Evolutionary conservation across 2,797 vertebrate species (phyloP), one percentile per base, ranked within the genome.

Genomic region (Paedocypris micromegethes): DNA sequence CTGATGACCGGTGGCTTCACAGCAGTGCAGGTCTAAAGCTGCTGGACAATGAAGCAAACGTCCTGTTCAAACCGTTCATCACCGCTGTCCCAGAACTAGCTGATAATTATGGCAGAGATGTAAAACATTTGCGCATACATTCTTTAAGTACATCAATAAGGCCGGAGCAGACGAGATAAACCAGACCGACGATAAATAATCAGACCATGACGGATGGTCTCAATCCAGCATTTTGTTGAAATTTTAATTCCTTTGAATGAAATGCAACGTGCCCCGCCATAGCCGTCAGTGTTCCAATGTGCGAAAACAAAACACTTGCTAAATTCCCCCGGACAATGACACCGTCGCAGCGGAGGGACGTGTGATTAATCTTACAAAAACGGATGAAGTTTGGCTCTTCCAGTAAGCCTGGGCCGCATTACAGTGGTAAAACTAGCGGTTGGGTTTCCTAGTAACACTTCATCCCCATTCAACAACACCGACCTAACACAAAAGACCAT

Each of bases 161-260:
- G 64, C 76, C 77, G 68, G 75, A 79, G 71, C 77, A 71, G 78
- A 83, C 78, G 77, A 68, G 68, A 75, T 80, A 66, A 72, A 81
- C 72, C 69, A 73, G 67, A 9, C 23, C 23, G 23, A 23, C 23
- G 23, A 71, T 88, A 83, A 89, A 88, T 86, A 86, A 85, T 73
- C 74, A 84, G 84, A 86, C 87, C 84, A 84, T 78, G 76, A 50
- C 63, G 75, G 76, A 81, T 82, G 81, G 73, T 83, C 72, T 78
- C 65, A 58, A 77, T 78, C 57, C 64, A 50, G 55, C 45, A 58
- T 67, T 5, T 52, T 77, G 72, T 61, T 39, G 64, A 55, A 68
- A 75, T 8, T 73, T 68, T 63, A 78, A 46, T 38, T 62, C 46
- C 45, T 23, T 39, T 39, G 45, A 57, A 60, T 67, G 58, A 49